Evolutionary conservation across 2,888 invertebrate genomes (phyloP), one percentile per base, ranked within the genome.

Genomic region (Panzeria rudis): DNA sequence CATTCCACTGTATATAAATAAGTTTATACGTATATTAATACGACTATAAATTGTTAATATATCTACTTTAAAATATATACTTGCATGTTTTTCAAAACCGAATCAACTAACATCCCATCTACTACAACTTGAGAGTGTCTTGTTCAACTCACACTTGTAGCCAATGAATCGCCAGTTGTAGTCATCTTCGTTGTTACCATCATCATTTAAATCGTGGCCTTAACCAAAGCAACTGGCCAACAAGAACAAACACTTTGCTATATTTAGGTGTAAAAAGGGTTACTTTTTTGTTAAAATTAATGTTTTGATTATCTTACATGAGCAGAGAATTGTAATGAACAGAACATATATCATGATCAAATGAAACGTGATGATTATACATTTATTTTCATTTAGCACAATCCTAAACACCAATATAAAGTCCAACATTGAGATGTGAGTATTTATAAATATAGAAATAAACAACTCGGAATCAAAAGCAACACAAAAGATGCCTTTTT

Each of bases 271-370:
- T 80, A 84, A 80, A 73, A 84, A 66, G 80, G 75, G 50, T 78
- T 78, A 52, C 52, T 52, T 83, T 62, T 29, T 75, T 23, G 47
- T 66, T 66, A 84, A 84, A 84, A 84, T 84, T 80, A 84, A 80
- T 84, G 84, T 84, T 84, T 84, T 84, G 80, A 84, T 84, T 84
- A 84, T 84, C 84, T 84, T 84, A 84, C 84, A 84, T 84, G 80
- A 84, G 80, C 84, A 80, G 44, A 80, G 84, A 84, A 80, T 73
- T 80, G 84, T 84, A 80, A 84, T 84, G 84, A 80, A 71, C 66
- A 76, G 35, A 76, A 80, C 84, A 84, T 84, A 84, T 80, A 80
- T 84, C 84, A 84, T 84, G 84, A 84, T 84, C 84, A 84, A 84
- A 68, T 80, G 76, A 71, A 84, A 84, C 84, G 84, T 80, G 84